Percentiles rank a stretch among this genome's conserved stretches.
Conservation (phyloP, 2,797 vertebrate genomes). For the Euphonia xanthogaster region DNA sequence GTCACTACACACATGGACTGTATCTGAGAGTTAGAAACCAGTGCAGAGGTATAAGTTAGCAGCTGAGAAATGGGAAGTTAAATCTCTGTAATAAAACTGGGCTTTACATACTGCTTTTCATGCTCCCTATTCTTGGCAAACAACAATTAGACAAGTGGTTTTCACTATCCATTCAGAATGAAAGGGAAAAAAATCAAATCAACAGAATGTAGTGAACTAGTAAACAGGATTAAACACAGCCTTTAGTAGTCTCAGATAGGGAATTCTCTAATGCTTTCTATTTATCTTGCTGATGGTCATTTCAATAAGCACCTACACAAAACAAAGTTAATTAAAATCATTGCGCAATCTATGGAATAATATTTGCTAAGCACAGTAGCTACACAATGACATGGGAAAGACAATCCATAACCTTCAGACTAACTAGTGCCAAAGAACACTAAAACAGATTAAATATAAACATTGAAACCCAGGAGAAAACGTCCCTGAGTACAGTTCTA, state of each 20-base stretch:
- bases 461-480: background rate
- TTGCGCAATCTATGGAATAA: background rate
- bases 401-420: background rate
- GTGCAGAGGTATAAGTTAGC: background rate
- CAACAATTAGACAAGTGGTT: background rate
- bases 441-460: background rate
- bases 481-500: background rate
- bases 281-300: background rate
- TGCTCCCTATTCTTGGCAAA: background rate
- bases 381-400: background rate
- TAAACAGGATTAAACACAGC: background rate
- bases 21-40: background rate
- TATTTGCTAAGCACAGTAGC: background rate
- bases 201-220: background rate
- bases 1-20: background rate
- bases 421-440: background rate
- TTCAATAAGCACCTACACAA: background rate
- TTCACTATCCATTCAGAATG: background rate
- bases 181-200: background rate
- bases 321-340: background rate
- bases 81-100: background rate
- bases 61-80: background rate
- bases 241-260: background rate
- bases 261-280: background rate
- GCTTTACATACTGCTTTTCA: background rate